These are phyloP conservation scores for Cyprinodon tularosa DNA, from an alignment of 2,113 vertebrate species.

Conservation along the genomic window DNA sequence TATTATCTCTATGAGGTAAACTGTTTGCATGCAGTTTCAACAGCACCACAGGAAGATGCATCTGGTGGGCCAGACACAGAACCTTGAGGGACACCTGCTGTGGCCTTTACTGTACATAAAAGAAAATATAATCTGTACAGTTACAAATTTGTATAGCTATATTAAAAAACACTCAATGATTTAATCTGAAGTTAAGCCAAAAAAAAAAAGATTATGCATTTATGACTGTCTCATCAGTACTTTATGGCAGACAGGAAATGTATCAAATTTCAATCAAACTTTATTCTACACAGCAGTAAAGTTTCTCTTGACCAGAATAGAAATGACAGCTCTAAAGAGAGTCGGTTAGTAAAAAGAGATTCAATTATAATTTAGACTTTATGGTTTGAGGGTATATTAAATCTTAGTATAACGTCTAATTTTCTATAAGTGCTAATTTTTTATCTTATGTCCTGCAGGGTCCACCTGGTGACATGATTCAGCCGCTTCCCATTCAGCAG, in stretches of 20 bases:
- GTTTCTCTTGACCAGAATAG: too few relatives aligned
- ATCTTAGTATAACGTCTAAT: background rate
- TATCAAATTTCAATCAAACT: too few relatives aligned
- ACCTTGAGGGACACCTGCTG: background rate
- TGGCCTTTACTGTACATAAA: background rate
- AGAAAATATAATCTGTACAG: background rate
- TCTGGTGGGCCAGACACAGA: background rate
- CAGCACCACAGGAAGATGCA: background rate
- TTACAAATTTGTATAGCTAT: background rate
- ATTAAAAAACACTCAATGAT: background rate
- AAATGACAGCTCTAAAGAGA: too few relatives aligned
- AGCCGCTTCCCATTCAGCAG: slow-evolving; percentile 91
- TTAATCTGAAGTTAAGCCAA: background rate
- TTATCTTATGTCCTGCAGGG: slow-evolving; percentile 78
- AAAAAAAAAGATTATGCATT: background rate
- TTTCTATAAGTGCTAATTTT: background rate
- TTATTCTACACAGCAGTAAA: too few relatives aligned
- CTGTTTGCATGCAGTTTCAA: background rate
- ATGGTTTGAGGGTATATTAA: background rate
- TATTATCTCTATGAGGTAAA: too few relatives aligned
- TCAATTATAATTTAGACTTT: background rate
- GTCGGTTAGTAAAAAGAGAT: too few relatives aligned
- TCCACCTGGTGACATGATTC: slow-evolving; percentile 94
- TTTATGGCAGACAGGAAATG: too few relatives aligned
- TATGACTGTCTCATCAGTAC: too few relatives aligned